Evolutionary conservation across 2,797 vertebrate species (phyloP).

Genomic region (Lutjanus argentimaculatus): DNA sequence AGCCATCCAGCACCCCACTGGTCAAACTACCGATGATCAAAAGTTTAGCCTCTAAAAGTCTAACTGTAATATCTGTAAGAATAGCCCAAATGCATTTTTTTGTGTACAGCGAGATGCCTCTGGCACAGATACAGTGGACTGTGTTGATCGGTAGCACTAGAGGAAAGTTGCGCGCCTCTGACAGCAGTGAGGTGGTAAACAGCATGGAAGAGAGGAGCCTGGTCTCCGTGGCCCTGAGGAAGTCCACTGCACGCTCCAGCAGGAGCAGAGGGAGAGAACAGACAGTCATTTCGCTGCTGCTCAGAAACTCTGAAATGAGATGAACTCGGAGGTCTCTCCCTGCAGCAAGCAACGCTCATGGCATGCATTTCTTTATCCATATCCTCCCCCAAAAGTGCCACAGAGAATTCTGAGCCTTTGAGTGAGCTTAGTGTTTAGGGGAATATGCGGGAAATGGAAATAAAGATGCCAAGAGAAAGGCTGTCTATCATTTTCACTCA

Average conservation of each 20-base stretch:
- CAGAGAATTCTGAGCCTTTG: conserved; percentile 77
- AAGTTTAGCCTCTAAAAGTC: conserved; percentile 42
- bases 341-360: conserved; percentile 68
- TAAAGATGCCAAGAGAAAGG: conserved; percentile 69
- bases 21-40: conserved; percentile 59
- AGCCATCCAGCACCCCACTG: conserved; percentile 37
- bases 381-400: conserved; percentile 75
- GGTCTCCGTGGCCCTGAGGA: conserved; percentile 67
- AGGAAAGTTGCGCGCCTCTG: conserved; percentile 64
- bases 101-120: conserved; percentile 34
- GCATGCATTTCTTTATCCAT: conserved; percentile 69
- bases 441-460: conserved; percentile 72
- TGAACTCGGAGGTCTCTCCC: conserved; percentile 78
- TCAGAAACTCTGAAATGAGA: conserved; percentile 82
- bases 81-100: conserved; percentile 38
- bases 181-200: conserved; percentile 70
- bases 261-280: conserved; percentile 60
- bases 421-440: conserved; percentile 67
- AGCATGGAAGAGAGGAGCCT: conserved; percentile 67
- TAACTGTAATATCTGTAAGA: conserved; percentile 50
- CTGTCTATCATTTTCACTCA: conserved; percentile 78
- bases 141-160: conserved; percentile 65
- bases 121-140: conserved; percentile 56
- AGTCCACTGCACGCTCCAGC: conserved; percentile 67
- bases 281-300: conserved; percentile 69